Base-by-base conservation (phyloP, 2,888 invertebrate species). In the Synanthedon tipuliformis region DNA sequence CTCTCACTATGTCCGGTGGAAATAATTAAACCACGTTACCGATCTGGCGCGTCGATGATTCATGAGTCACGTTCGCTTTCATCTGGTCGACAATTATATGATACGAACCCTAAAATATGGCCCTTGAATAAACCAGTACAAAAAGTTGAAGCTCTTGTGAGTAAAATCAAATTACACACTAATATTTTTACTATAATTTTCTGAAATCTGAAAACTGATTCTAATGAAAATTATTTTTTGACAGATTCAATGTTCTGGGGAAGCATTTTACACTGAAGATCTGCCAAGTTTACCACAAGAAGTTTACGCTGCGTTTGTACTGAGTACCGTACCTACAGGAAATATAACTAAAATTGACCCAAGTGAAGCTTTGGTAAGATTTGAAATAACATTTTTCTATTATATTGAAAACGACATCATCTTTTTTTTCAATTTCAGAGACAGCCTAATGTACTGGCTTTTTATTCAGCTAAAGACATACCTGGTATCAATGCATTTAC, bases 121-220 rank as follows among this genome's bases (percentile, higher is more conserved):
- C 93, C 93, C 0, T 61, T 93, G 15, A 90, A 88, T 56, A 75
- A 93, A 65, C 91, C 93, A 0, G 72, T 92, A 23, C 81, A 89
- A 0, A 93, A 93, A 75, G 59, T 91, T 3, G 92, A 92, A 67
- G 89, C 41, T 10, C 8, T 34, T 8, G 34, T 34, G 34, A 34
- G 34, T 34, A 34, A 8, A 34, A 8, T 34, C 34, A 8, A 34
- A 8, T 34, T 8, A 34, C 34, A 8, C 34, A 34, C 34, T 34
- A 3, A 34, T 34, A 34, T 34, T 8, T 34, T 34, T 8, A 3
- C n/a, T 34, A 34, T 8, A 34, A 34, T 34, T 34, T 34, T 34
- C 34, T 34, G 34, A 34, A 34, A 1, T 8, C 8, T 1, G 8
- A 34, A 34, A 34, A 34, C 1, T 7, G 8, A 8, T 34, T 7